Conservation (phyloP, 2,113 vertebrate genomes). For the Phocoena phocoena region DNA sequence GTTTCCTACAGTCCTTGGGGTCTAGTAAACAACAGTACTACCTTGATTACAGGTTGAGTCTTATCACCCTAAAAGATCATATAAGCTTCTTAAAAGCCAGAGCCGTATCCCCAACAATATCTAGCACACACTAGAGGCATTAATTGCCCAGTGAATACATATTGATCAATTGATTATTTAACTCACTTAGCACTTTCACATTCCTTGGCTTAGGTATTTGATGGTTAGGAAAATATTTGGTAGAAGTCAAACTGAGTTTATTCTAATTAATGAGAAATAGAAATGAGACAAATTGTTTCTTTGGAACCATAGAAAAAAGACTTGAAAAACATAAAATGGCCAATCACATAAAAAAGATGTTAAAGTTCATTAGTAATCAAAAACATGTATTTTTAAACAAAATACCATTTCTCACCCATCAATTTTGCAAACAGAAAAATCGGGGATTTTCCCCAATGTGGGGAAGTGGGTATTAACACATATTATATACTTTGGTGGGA, state of each 20-base stretch:
- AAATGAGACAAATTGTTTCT: constrained; percentile 54
- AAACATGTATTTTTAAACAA: constrained; percentile 41
- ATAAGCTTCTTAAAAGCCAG: constrained; percentile 72
- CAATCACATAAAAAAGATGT: constrained; percentile 14
- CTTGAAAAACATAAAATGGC: constrained; percentile 40
- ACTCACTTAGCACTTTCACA: constrained; percentile 76
- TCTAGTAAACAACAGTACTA: constrained; percentile 47
- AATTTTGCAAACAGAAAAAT: constrained; percentile 2
- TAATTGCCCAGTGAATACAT: constrained; percentile 74
- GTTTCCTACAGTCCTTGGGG: constrained; percentile 24
- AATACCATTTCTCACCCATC: neutral
- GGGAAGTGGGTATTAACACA: neutral
- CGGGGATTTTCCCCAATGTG: neutral
- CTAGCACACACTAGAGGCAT: constrained; percentile 59
- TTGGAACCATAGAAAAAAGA: constrained; percentile 54
- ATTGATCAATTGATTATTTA: constrained; percentile 79
- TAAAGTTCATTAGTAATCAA: constrained; percentile 31
- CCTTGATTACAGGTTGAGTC: constrained; percentile 66
- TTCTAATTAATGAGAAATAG: constrained; percentile 63
- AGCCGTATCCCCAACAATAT: constrained; percentile 54
- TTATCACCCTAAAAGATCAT: constrained; percentile 68
- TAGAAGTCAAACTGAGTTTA: constrained; percentile 69
- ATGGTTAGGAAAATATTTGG: constrained; percentile 59
- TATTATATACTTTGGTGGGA: neutral
- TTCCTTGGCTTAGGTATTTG: constrained; percentile 71